phyloP scores from a whole-genome alignment of 1,140 invertebrate genomes.

The Branchinecta lynchi region DNA sequence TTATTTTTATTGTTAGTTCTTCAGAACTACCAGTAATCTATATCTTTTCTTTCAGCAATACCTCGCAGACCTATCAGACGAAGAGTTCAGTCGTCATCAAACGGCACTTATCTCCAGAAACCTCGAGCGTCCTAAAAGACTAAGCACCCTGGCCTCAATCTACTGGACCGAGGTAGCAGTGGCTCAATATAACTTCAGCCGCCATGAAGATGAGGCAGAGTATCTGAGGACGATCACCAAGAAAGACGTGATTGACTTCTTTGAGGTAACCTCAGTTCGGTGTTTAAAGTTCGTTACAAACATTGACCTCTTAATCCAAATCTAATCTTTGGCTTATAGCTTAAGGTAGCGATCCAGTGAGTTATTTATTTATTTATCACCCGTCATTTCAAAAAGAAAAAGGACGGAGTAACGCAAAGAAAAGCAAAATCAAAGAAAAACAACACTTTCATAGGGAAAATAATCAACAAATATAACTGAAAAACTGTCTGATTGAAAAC shows the following conservation, averaged over 20 bases:
- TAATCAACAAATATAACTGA: too few relatives aligned
- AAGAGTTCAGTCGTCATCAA: slow-evolving; percentile 69
- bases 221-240: slow-evolving; percentile 61
- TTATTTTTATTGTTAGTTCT: too few relatives aligned
- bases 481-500: too few relatives aligned
- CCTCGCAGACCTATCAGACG: slow-evolving; percentile 53
- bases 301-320: too few relatives aligned
- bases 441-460: too few relatives aligned
- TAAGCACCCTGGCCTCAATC: slow-evolving; percentile 46
- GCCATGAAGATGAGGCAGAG: slow-evolving; percentile 65
- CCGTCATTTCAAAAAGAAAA: too few relatives aligned
- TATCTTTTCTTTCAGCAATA: slow-evolving; percentile 38
- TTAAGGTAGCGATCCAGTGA: too few relatives aligned
- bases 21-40: too few relatives aligned
- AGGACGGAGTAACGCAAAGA: too few relatives aligned
- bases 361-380: too few relatives aligned
- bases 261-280: slow-evolving; percentile 24
- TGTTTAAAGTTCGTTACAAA: background rate
- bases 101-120: slow-evolving; percentile 57
- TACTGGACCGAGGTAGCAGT: slow-evolving; percentile 72
- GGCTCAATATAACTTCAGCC: slow-evolving; percentile 83
- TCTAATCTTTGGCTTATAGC: too few relatives aligned
- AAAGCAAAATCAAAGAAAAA: too few relatives aligned
- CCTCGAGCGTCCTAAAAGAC: slow-evolving; percentile 78
- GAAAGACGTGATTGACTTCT: slow-evolving; percentile 65